phyloP scores from a whole-genome alignment of 2,797 vertebrate species.

The Melanotaenia nigrans region DNA sequence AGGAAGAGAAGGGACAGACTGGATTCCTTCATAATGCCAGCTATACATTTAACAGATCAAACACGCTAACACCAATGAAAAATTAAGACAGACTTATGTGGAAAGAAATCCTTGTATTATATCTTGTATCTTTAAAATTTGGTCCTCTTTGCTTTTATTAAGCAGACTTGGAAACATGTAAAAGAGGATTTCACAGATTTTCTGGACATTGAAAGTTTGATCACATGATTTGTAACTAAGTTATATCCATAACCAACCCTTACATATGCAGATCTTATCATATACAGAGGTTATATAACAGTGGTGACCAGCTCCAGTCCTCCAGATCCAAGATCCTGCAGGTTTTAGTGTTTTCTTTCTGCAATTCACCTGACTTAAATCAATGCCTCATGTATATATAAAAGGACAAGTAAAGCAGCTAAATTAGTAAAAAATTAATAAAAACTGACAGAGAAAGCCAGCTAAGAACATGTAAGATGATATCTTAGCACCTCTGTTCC shows the following conservation, averaged over 20 bases:
- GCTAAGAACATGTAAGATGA: not conserved
- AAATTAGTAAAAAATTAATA: not conserved
- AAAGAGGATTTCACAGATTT: constrained; percentile 18
- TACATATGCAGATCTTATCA: too few relatives aligned
- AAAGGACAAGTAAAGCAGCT: not conserved
- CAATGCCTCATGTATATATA: not conserved
- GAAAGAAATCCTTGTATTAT: constrained; percentile 1
- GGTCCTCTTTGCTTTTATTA: constrained; percentile 1
- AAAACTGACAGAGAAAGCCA: not conserved
- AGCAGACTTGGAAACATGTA: constrained; percentile 48
- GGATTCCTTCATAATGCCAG: constrained; percentile 47
- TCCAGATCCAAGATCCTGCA: too few relatives aligned
- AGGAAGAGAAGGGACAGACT: constrained; percentile 35
- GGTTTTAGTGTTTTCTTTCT: too few relatives aligned
- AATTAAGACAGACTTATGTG: not conserved
- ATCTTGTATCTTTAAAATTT: constrained; percentile 6
- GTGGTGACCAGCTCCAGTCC: too few relatives aligned
- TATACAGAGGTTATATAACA: too few relatives aligned
- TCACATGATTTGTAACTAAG: not conserved
- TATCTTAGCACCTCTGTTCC: not conserved
- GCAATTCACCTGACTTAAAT: too few relatives aligned
- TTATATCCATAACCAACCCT: not conserved
- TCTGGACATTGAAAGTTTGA: constrained; percentile 15
- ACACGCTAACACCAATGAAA: constrained; percentile 14
- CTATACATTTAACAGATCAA: constrained; percentile 18